Conservation (phyloP, 2,797 vertebrate species). For the Mus caroli region DNA sequence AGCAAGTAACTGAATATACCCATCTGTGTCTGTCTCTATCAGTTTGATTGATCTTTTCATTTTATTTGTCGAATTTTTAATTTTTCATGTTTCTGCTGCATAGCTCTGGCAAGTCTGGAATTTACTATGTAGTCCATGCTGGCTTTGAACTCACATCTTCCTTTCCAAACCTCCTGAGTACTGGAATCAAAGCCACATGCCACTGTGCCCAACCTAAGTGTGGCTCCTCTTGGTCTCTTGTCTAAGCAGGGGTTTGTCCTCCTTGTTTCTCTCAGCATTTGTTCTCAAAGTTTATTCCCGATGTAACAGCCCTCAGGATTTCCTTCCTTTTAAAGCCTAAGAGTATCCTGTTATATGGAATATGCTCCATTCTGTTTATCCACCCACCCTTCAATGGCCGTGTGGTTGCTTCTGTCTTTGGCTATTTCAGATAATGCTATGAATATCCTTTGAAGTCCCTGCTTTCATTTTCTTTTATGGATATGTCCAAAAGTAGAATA, state of each 20-base stretch:
- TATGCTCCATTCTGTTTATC: not conserved
- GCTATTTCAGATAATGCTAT: not conserved
- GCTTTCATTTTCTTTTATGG: constrained; percentile 34
- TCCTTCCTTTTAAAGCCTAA: not conserved
- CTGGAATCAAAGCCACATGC: not conserved
- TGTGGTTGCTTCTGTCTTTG: not conserved
- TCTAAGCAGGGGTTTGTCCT: not conserved
- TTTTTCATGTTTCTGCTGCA: not conserved
- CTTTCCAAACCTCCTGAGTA: not conserved
- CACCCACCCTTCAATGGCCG: not conserved
- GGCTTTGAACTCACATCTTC: not conserved
- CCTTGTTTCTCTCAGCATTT: not conserved
- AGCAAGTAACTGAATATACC: not conserved
- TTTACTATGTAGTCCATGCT: not conserved
- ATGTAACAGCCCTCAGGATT: not conserved
- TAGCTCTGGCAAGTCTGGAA: not conserved
- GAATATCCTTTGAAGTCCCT: not conserved
- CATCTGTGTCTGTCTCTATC: not conserved
- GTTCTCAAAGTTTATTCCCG: not conserved
- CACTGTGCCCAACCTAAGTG: not conserved
- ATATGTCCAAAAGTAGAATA: not conserved
- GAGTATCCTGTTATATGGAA: not conserved
- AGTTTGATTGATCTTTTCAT: not conserved
- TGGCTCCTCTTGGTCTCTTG: not conserved
- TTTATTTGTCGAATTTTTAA: not conserved